Percentiles rank a stretch among this genome's conserved stretches.
Conservation (phyloP, 2,113 vertebrate genomes). For the Thryonomys swinderianus region DNA sequence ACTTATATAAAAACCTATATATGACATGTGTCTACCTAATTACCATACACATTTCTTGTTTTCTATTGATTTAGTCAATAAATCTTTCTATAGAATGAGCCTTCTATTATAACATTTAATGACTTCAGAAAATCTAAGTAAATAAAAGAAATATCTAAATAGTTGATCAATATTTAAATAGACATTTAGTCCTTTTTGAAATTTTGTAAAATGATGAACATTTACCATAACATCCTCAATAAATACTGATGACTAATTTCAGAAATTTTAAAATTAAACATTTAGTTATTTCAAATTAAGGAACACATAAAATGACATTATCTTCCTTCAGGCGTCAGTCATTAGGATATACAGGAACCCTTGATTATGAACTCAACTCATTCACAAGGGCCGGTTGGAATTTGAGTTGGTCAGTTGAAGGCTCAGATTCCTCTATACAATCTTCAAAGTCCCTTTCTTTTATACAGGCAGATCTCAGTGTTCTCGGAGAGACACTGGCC, state of each 20-base stretch:
- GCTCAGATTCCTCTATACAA: no score
- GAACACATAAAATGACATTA: not conserved
- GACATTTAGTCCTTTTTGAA: conserved; percentile 51
- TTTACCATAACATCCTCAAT: conserved; percentile 60
- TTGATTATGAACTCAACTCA: no score
- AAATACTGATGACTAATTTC: conserved; percentile 63
- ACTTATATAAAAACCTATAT: conserved; percentile 28
- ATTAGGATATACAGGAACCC: not conserved
- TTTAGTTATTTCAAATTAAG: conserved; percentile 48
- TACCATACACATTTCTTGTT: not conserved
- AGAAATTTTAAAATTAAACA: conserved; percentile 65
- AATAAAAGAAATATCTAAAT: not conserved
- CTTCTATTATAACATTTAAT: not conserved
- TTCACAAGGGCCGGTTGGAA: no score
- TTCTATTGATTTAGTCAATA: conserved; percentile 40
- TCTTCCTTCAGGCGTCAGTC: not conserved
- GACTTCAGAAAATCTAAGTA: conserved; percentile 55
- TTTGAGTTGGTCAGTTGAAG: no score
- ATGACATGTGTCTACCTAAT: not conserved
- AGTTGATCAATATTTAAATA: conserved; percentile 31
- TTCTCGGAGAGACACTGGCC: no score
- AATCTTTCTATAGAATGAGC: conserved; percentile 8
- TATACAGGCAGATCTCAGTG: no score
- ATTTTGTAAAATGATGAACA: conserved; percentile 42
- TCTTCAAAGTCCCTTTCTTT: no score